These are phyloP conservation scores for Acrocephalus scirpaceus DNA, from an alignment of 2,797 vertebrate genomes.

Conservation along the genomic window DNA sequence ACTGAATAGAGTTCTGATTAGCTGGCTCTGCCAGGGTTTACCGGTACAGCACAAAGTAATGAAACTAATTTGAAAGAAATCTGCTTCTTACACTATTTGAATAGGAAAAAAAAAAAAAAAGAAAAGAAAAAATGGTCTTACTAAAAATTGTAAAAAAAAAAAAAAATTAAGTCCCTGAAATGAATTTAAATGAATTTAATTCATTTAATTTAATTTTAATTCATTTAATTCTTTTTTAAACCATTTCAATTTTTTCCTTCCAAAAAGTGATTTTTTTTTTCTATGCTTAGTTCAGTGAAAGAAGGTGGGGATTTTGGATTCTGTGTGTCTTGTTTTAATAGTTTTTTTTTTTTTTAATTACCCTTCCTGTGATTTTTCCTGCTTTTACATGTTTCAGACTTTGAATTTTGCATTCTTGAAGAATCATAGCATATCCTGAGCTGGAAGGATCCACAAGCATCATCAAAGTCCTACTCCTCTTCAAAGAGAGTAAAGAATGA, in stretches of 20 bases:
- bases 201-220: background rate
- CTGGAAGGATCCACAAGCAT: background rate
- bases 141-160: background rate
- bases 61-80: background rate
- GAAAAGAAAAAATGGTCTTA: background rate
- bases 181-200: background rate
- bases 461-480: background rate
- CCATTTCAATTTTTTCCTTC: background rate
- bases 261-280: background rate
- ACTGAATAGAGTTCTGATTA: slow-evolving; percentile 1
- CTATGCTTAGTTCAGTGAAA: background rate
- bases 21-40: background rate
- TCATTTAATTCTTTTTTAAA: background rate
- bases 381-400: background rate
- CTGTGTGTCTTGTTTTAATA: background rate
- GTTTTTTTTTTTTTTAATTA: background rate
- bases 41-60: background rate
- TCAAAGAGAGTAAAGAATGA: background rate
- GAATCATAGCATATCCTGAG: background rate
- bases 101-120: background rate
- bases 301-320: background rate
- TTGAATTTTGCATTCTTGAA: background rate
- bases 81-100: background rate
- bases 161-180: background rate
- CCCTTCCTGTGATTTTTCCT: background rate